Conservation (phyloP, 2,888 invertebrate genomes). For the Nycteola revayana region DNA sequence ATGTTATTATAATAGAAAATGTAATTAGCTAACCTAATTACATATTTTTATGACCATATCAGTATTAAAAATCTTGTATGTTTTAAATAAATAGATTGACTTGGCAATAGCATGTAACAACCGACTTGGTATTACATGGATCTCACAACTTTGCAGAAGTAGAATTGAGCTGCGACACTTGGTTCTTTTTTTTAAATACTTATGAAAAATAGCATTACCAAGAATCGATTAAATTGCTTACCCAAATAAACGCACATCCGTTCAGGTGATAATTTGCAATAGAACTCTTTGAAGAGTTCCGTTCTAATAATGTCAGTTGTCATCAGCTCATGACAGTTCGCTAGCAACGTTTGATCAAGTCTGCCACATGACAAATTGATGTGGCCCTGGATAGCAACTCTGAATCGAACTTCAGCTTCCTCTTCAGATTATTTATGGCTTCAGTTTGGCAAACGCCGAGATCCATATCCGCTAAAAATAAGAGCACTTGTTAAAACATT, state of each 20-base stretch:
- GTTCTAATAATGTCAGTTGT: slow-evolving; percentile 27
- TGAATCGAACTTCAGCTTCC: slow-evolving; percentile 59
- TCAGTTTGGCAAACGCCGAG: slow-evolving; percentile 54
- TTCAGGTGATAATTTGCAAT: slow-evolving; percentile 33
- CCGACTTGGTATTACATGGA: no score
- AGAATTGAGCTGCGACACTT: no score
- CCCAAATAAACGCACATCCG: slow-evolving; percentile 22
- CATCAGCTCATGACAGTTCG: slow-evolving; percentile 42
- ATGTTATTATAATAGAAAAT: no score
- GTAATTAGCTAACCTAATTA: no score
- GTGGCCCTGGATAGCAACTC: slow-evolving; percentile 36
- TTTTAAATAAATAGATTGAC: no score
- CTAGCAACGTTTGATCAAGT: slow-evolving; percentile 66
- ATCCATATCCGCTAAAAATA: slow-evolving; percentile 49
- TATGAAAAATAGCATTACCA: no score
- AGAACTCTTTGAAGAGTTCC: slow-evolving; percentile 31
- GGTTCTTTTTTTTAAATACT: no score
- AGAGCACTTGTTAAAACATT: no score
- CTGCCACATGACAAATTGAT: slow-evolving; percentile 60
- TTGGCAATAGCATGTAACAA: no score
- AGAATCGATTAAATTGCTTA: slow-evolving; percentile 8
- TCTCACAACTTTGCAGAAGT: no score
- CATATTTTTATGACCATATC: no score
- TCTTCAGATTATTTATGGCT: slow-evolving; percentile 51
- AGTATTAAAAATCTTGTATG: no score